Percentiles rank a stretch among this genome's conserved stretches.
These are phyloP conservation scores for Leptothorax acervorum DNA, from an alignment of 2,888 invertebrate genomes.

Conservation along the genomic window DNA sequence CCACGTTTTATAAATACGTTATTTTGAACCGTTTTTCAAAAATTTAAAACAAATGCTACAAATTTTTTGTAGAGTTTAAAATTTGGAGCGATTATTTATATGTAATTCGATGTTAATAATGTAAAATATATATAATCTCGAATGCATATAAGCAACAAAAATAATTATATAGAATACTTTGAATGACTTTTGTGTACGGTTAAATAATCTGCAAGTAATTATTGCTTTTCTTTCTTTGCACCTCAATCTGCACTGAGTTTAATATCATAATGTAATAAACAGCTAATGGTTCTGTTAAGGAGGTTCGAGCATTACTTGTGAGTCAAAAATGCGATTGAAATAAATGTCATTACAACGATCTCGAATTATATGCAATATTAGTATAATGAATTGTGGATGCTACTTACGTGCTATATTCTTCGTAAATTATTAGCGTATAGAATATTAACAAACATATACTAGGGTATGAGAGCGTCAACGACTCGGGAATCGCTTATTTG, in stretches of 20 bases:
- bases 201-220: conserved; percentile 3
- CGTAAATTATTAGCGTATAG: too few relatives aligned
- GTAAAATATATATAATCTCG: background rate
- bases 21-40: background rate
- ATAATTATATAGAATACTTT: background rate
- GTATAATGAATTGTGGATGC: too few relatives aligned
- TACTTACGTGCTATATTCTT: too few relatives aligned
- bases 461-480: too few relatives aligned
- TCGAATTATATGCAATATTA: too few relatives aligned
- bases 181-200: background rate
- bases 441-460: too few relatives aligned
- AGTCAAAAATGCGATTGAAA: too few relatives aligned
- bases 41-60: background rate
- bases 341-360: too few relatives aligned
- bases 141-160: background rate
- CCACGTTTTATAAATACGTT: background rate
- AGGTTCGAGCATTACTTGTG: too few relatives aligned
- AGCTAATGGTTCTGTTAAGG: background rate
- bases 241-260: background rate
- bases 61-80: background rate
- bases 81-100: background rate
- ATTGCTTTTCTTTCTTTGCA: background rate
- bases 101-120: background rate
- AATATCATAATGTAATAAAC: background rate
- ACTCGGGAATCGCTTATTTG: too few relatives aligned